Conservation (phyloP, 2,797 vertebrate genomes). For the Siniperca scherzeri region DNA sequence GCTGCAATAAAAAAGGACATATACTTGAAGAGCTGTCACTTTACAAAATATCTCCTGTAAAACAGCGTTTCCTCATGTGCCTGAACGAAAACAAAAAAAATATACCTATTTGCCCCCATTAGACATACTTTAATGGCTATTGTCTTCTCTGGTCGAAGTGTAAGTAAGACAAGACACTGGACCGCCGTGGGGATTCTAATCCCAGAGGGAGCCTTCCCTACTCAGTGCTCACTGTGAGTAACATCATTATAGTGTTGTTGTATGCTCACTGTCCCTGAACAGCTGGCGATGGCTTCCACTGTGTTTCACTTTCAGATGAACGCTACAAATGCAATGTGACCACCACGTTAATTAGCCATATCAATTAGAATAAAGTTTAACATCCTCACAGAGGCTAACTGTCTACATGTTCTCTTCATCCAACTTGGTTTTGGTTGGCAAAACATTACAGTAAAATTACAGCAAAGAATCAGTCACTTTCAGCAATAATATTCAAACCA, state of each 20-base stretch:
- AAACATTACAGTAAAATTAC: slow-evolving; percentile 3
- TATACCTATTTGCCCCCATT: slow-evolving; percentile 2
- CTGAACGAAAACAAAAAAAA: slow-evolving; percentile 13
- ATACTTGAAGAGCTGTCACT: slow-evolving; percentile 3
- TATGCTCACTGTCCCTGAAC: slow-evolving; percentile 37
- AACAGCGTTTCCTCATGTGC: slow-evolving; percentile 1
- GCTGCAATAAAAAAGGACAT: slow-evolving; percentile 16
- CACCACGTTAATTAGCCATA: slow-evolving; percentile 24
- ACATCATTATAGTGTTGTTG: slow-evolving; percentile 41
- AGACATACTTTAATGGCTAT: slow-evolving; percentile 21
- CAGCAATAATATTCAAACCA: not conserved
- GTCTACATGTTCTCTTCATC: not conserved
- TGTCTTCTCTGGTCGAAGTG: slow-evolving; percentile 1
- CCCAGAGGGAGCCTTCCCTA: slow-evolving; percentile 40
- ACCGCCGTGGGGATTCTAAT: slow-evolving; percentile 25
- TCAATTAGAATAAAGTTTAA: slow-evolving; percentile 42
- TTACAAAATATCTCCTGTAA: not conserved
- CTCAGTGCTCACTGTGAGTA: slow-evolving; percentile 32
- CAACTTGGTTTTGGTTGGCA: slow-evolving; percentile 3
- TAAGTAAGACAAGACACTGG: slow-evolving; percentile 41
- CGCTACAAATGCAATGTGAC: slow-evolving; percentile 36
- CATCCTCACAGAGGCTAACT: not conserved
- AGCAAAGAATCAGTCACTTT: not conserved
- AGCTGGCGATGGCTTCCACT: slow-evolving; percentile 38
- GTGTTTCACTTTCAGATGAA: slow-evolving; percentile 36